Percentiles rank a stretch among this genome's conserved stretches.
These are phyloP conservation scores for Neosalanx taihuensis DNA, from an alignment of 2,797 vertebrate genomes.

Conservation along the genomic window DNA sequence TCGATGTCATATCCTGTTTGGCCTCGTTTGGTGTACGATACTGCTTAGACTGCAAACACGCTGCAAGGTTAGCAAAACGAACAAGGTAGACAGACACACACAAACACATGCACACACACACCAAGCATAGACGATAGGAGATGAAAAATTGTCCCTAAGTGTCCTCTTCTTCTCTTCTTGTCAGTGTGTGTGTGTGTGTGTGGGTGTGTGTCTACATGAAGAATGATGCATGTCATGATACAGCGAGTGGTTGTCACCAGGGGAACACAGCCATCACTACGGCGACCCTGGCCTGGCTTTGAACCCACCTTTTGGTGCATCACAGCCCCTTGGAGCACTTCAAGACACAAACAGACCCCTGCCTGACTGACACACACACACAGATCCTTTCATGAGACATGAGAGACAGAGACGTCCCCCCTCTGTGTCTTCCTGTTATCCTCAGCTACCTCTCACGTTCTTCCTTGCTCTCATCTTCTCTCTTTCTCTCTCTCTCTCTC, in stretches of 20 bases:
- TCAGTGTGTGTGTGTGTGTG: constrained; percentile 47
- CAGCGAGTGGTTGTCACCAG: constrained; percentile 57
- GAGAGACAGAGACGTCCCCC: constrained; percentile 47
- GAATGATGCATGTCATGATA: constrained; percentile 64
- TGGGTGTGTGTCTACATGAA: constrained; percentile 45
- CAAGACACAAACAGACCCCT: constrained; percentile 32
- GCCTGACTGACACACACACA: constrained; percentile 10
- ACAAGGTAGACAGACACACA: constrained; percentile 35
- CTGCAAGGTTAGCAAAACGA: constrained; percentile 67
- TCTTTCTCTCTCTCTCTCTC: neutral
- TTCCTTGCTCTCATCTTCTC: constrained; percentile 24
- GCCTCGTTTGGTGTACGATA: constrained; percentile 62
- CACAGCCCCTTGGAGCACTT: constrained; percentile 57
- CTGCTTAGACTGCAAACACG: constrained; percentile 66
- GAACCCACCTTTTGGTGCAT: constrained; percentile 62
- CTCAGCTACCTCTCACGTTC: constrained; percentile 28
- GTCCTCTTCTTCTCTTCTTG: constrained; percentile 53
- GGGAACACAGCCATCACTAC: constrained; percentile 52
- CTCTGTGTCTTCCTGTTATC: neutral
- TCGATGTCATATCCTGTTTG: constrained; percentile 66
- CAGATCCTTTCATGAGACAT: constrained; percentile 63
- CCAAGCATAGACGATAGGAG: constrained; percentile 11
- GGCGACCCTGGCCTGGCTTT: constrained; percentile 67
- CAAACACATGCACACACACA: constrained; percentile 14
- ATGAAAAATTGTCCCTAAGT: constrained; percentile 62